A percentile compares a stretch with the other conserved stretches of the same genome.
These are phyloP conservation scores for Perccottus glenii DNA, from an alignment of 2,113 vertebrate species.

Conservation along the genomic window DNA sequence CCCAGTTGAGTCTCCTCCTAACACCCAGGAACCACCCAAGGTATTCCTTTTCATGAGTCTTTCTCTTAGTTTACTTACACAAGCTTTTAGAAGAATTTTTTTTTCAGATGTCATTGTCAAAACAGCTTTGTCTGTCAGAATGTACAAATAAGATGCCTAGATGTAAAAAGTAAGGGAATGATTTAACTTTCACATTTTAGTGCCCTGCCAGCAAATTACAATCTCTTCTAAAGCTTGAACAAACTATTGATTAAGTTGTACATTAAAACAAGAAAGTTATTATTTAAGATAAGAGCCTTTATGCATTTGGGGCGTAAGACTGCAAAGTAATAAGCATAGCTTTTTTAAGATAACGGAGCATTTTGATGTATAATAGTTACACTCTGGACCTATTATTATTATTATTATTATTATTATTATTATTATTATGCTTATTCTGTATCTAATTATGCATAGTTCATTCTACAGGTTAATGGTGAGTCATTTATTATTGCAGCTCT, in stretches of 20 bases:
- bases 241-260: constrained; percentile 16
- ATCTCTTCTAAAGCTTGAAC: constrained; percentile 4
- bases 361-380: constrained; percentile 11
- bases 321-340: constrained; percentile 40
- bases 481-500: constrained; percentile 63
- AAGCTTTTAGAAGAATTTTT: constrained; percentile 14
- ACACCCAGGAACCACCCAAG: constrained; percentile 91
- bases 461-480: no score
- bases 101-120: no score
- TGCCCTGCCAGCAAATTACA: constrained; percentile 7
- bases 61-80: not conserved
- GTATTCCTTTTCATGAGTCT: constrained; percentile 63
- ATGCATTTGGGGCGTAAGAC: constrained; percentile 25
- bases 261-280: constrained; percentile 35
- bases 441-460: no score
- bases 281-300: constrained; percentile 35
- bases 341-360: constrained; percentile 24
- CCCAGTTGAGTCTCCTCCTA: constrained; percentile 87
- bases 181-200: constrained; percentile 19
- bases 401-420: no score
- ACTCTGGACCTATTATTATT: constrained; percentile 22
- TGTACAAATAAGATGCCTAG: constrained; percentile 1
- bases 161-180: constrained; percentile 26
- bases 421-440: no score
- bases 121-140: no score